These are phyloP conservation scores for Deilephila elpenor DNA, from an alignment of 2,888 invertebrate species.

Conservation along the genomic window DNA sequence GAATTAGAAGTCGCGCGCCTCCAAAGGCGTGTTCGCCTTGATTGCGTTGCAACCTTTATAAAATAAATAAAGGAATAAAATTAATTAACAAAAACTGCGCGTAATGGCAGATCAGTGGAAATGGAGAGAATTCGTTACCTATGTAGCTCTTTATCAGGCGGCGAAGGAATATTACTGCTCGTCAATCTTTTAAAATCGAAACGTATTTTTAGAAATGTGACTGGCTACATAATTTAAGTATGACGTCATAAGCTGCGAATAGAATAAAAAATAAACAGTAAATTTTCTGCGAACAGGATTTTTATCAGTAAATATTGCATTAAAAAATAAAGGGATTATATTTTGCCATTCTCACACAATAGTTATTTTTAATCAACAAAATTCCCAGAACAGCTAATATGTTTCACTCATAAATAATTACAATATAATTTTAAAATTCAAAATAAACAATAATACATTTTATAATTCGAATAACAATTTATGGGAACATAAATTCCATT, in stretches of 20 bases:
- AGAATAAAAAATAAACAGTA: too few species aligned
- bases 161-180: neutral
- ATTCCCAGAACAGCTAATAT: too few species aligned
- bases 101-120: neutral
- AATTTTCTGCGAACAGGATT: too few species aligned
- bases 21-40: conserved; percentile 7
- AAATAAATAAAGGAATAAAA: neutral
- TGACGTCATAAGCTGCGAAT: too few species aligned
- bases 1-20: conserved; percentile 37
- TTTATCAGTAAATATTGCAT: too few species aligned
- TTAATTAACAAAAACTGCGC: conserved; percentile 6
- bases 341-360: too few species aligned
- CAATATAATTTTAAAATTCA: too few species aligned
- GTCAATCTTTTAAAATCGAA: neutral
- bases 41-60: conserved; percentile 6
- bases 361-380: too few species aligned
- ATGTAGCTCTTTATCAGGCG: neutral
- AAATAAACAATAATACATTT: too few species aligned
- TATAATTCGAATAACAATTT: neutral
- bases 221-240: too few species aligned
- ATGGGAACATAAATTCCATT: neutral
- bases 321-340: too few species aligned
- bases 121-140: neutral
- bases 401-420: too few species aligned
- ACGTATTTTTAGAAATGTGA: neutral